A percentile compares a stretch with the other conserved stretches of the same genome.
Evolutionary conservation across 2,797 vertebrate species (phyloP).

Genomic region (Dallia pectoralis): DNA sequence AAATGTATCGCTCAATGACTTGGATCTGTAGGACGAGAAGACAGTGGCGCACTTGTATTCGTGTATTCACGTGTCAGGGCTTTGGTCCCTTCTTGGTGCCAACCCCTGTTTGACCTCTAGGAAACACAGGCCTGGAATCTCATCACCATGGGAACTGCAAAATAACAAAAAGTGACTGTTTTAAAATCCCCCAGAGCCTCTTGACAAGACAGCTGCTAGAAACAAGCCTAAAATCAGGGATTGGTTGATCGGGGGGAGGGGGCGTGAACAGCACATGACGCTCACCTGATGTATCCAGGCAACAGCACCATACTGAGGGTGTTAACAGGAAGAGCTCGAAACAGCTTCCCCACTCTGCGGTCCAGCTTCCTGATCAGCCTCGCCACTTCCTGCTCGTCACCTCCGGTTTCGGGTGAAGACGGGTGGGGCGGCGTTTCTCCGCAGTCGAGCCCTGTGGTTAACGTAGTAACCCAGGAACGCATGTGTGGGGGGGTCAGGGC

Average conservation of each 20-base stretch:
- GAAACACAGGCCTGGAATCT: slow-evolving; percentile 68
- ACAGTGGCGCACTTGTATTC: too few species aligned
- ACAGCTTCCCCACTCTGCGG: slow-evolving; percentile 75
- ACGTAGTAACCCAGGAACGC: slow-evolving; percentile 46
- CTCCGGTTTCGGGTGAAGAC: neutral
- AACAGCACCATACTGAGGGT: slow-evolving; percentile 83
- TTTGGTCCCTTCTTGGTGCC: neutral
- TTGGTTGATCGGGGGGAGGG: neutral
- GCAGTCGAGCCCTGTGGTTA: neutral
- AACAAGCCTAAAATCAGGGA: too few species aligned
- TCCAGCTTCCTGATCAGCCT: slow-evolving; percentile 74
- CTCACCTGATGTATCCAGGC: slow-evolving; percentile 70
- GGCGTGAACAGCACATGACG: too few species aligned
- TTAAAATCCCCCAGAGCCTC: neutral
- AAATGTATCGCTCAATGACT: too few species aligned
- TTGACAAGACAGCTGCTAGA: neutral
- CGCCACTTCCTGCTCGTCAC: slow-evolving; percentile 64
- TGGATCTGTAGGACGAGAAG: too few species aligned
- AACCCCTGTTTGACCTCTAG: slow-evolving; percentile 60
- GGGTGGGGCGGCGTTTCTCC: neutral
- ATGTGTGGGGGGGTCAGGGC: slow-evolving; percentile 73
- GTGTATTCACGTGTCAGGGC: too few species aligned
- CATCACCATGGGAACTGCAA: slow-evolving; percentile 37
- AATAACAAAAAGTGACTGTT: neutral
- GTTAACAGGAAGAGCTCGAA: slow-evolving; percentile 68